Evolutionary conservation across 2,888 invertebrate genomes (phyloP).

Genomic region (Urechis unicinctus): DNA sequence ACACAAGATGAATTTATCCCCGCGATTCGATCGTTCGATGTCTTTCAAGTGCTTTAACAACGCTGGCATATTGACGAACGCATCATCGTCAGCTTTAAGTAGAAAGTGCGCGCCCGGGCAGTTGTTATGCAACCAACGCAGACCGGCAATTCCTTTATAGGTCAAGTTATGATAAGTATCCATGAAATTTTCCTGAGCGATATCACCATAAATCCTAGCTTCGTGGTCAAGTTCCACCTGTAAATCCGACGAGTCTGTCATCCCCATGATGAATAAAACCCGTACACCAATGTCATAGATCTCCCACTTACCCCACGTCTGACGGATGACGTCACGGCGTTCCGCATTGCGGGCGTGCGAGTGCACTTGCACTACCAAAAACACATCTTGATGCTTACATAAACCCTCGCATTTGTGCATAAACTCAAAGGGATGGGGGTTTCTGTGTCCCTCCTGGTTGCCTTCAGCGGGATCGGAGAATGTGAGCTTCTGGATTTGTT

Average conservation of each 20-base stretch:
- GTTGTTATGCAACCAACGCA: background rate
- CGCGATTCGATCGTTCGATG: background rate
- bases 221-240: background rate
- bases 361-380: background rate
- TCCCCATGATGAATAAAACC: background rate
- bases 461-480: too few species aligned
- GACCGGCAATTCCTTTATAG: background rate
- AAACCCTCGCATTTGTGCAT: background rate
- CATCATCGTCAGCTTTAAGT: background rate
- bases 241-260: background rate
- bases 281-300: background rate
- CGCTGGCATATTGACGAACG: background rate
- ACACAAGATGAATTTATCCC: background rate
- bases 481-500: too few species aligned
- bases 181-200: background rate
- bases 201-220: background rate
- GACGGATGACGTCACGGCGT: background rate
- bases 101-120: background rate
- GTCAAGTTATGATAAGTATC: background rate
- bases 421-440: too few species aligned
- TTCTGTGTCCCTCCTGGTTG: too few species aligned
- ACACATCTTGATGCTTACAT: too few species aligned
- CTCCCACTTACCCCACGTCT: background rate
- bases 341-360: background rate
- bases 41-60: background rate